Base-by-base conservation (phyloP, 2,888 invertebrate genomes). In the Lissocephala sabroskyi region DNA sequence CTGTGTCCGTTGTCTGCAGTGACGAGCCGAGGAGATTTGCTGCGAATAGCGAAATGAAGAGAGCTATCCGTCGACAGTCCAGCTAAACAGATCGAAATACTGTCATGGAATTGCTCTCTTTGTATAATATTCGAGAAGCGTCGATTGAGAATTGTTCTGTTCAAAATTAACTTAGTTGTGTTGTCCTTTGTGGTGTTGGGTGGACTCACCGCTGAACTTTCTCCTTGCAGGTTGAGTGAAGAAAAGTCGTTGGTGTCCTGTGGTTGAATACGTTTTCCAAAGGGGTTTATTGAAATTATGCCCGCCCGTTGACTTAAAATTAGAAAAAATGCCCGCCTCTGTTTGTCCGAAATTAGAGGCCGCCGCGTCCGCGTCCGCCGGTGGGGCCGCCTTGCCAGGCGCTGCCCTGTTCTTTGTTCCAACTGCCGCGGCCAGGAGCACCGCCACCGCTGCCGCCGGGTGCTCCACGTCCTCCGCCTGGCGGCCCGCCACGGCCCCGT, bases 61-160 rank as follows among this genome's bases (percentile, higher is more conserved):
- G 96, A 97, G 96, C 96, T 95, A 96, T 96, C 96, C 96, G 95
- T 96, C 95, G 96, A 97, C 96, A 96, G 96, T 97, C 95, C 91
- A 92, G 93, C 88, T 87, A 58, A 51, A 40, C 48, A 57, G 52
- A 50, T 86, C 87, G 88, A 90, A 91, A 91, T 91, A 96, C 96
- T 96, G 96, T 96, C 96, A 96, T 96, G 96, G 96, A 96, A 95
- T 96, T 96, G 96, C 96, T 96, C 96, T 96, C 96, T 96, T 96
- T 96, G 96, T 95, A 92, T 93, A 91, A 91, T 91, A 89, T 90
- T 91, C 88, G 87, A 87, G 86, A 85, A 84, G 85, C 91, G 81
- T 73, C 89, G 52, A 60, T 52, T n/a, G n/a, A n/a, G n/a, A n/a
- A n/a, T n/a, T n/a, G n/a, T 33, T 52, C 50, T 41, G 29, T 50